Conservation (phyloP, 2,888 invertebrate species). For the Archaeoteleia sp. region DNA sequence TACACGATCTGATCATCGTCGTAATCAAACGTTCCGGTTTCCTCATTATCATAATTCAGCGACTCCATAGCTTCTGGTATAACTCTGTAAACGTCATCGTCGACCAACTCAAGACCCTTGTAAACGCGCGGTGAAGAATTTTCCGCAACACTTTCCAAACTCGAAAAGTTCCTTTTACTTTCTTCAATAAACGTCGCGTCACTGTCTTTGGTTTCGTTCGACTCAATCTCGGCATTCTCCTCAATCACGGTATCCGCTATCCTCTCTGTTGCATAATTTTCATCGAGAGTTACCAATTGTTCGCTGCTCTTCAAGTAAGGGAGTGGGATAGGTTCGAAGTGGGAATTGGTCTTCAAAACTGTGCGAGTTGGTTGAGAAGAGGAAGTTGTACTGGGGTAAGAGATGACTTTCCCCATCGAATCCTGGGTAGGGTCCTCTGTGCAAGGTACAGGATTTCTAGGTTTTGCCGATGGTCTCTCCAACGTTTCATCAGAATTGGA, state of each 20-base stretch:
- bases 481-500: conserved; percentile 61
- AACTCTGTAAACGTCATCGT: conserved; percentile 71
- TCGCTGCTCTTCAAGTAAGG: conserved; percentile 20
- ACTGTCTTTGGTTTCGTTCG: conserved; percentile 36
- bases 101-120: conserved; percentile 71
- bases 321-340: conserved; percentile 22
- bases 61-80: conserved; percentile 65
- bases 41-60: conserved; percentile 59
- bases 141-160: conserved; percentile 2
- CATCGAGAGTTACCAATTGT: no score
- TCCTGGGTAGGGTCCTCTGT: neutral
- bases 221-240: neutral
- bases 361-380: no score
- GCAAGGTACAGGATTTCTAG: neutral
- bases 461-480: neutral
- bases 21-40: conserved; percentile 59
- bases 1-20: conserved; percentile 57
- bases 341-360: no score
- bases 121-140: conserved; percentile 56
- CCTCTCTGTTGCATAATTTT: conserved; percentile 11
- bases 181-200: conserved; percentile 4
- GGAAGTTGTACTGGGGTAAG: no score
- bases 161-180: no score
- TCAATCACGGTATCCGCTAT: neutral
- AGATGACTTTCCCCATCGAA: neutral